Conservation (phyloP, 2,113 vertebrate species). For the Plestiodon gilberti region DNA sequence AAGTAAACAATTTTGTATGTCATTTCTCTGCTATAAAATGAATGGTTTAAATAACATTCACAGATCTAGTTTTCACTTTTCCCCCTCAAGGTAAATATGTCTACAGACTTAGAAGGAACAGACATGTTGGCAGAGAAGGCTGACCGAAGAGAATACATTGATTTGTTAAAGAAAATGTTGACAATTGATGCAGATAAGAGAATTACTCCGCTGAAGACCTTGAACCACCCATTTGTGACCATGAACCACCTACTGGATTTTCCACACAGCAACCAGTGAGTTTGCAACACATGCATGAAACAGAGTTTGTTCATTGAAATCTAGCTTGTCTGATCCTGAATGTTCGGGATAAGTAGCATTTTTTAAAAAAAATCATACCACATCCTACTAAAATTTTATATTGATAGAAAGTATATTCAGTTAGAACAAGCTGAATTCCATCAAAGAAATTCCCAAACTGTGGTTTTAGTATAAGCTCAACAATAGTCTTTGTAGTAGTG, state of each 20-base stretch:
- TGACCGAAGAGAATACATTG: conserved; percentile 95
- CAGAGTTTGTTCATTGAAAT: background rate
- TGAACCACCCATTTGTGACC: conserved; percentile 95
- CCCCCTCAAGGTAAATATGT: conserved; percentile 93
- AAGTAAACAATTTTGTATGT: background rate
- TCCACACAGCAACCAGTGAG: conserved; percentile 97
- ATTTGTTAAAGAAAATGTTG: conserved; percentile 98
- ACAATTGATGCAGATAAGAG: conserved; percentile 97
- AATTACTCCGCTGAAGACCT: conserved; percentile 95
- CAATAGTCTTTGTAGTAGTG: background rate
- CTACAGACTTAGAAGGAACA: conserved; percentile 93
- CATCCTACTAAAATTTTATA: background rate
- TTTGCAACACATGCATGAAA: conserved; percentile 12
- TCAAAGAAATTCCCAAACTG: background rate
- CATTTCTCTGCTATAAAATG: background rate
- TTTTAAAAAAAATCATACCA: background rate
- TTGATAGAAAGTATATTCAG: background rate
- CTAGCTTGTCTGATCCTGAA: background rate
- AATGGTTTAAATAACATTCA: background rate
- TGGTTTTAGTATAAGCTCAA: background rate
- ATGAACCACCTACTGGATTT: conserved; percentile 98
- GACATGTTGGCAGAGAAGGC: conserved; percentile 98
- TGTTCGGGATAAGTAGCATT: background rate
- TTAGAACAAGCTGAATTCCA: background rate
- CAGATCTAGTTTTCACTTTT: conserved; percentile 10